Evolutionary conservation across 2,113 vertebrate genomes (phyloP).

Genomic region (Prunella fulvescens): DNA sequence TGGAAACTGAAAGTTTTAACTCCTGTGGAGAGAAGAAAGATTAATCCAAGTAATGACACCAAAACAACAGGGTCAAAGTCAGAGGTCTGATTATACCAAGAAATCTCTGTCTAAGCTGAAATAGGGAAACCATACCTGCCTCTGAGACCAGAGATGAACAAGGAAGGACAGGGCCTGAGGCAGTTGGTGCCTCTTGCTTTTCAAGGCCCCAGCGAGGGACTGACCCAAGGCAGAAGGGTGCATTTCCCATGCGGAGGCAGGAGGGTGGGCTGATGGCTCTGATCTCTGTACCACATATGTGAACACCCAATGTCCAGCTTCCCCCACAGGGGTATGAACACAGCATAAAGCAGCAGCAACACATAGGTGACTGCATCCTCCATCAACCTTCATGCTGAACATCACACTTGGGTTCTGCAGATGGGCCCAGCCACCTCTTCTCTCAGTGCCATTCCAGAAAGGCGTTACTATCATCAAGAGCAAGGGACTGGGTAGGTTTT

Average conservation of each 20-base stretch:
- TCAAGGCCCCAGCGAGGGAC: neutral
- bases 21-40: neutral
- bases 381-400: neutral
- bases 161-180: neutral
- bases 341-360: neutral
- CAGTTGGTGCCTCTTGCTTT: neutral
- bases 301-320: neutral
- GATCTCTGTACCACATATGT: neutral
- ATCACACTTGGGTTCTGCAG: neutral
- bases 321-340: neutral
- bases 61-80: neutral
- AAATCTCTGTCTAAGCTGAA: neutral
- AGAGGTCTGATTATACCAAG: neutral
- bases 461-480: neutral
- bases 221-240: neutral
- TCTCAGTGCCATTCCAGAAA: neutral
- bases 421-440: neutral
- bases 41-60: neutral
- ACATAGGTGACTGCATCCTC: accelerated
- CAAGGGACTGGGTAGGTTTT: neutral
- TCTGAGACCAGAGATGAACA: neutral
- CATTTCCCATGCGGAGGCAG: neutral
- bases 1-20: neutral
- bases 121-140: neutral
- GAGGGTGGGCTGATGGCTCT: neutral